Base-by-base conservation (phyloP, 2,113 vertebrate species). In the Ursus arctos region DNA sequence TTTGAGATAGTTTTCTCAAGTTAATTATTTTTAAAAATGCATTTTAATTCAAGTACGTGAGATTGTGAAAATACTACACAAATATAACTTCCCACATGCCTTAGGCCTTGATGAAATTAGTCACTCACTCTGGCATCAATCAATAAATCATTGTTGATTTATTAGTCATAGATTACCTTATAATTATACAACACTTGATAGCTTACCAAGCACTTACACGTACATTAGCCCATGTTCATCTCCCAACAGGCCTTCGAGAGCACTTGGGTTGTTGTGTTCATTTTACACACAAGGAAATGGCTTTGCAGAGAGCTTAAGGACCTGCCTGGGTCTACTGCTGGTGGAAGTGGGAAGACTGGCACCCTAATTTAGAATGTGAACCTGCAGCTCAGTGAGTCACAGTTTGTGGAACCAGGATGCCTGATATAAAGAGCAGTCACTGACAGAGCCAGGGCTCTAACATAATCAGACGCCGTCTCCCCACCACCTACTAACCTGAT, bases 131-230 rank as follows among this genome's bases (percentile, higher is more conserved):
- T 92, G 80, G 33, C 43, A 76, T 94, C 79, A 88, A 81, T 96
- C 92, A 76, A 95, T 97, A 97, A 97, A 96, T 95, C 90, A 61
- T 61, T 80, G 74, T 84, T 85, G 71, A 94, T 95, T 94, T 97
- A 92, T 96, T 94, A 88, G 16, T 77, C 88, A 59, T 81, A 36
- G 94, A 89, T 97, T 94, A 85, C 59, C 65, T 94, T 87, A 82
- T 86, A 94, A 97, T 95, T 80, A 76, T 96, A 63, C 85, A 74
- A 28, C 26, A 82, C 63, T 86, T 92, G 91, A 96, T 93, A 95
- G 74, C 74, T 95, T 94, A 86, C 61, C 74, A 80, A 95, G 86
- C 80, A 88, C 81, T 97, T 88, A 63, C 14, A 90, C 47, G 13
- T 67, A 69, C 57, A 95, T 95, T 80, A 90, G 55, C 74, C 61